Conservation (phyloP, 92 coral and sea anemone genomes). For the Scolanthus callimorphus region DNA sequence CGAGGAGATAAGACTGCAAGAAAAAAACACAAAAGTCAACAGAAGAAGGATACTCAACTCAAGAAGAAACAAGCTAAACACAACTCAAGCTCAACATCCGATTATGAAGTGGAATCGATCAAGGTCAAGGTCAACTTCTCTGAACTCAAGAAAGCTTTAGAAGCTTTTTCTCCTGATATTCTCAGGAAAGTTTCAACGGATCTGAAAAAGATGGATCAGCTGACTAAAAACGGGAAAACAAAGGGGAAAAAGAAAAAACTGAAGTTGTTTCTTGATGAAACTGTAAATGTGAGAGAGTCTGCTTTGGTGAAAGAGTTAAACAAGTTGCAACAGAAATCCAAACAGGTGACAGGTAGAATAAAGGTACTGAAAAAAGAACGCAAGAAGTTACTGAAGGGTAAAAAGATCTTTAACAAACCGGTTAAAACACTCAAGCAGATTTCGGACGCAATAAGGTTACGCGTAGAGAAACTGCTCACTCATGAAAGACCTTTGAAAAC, state of each 20-base stretch:
- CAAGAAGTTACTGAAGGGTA: background rate
- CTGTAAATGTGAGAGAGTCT: background rate
- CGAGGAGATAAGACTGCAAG: no score
- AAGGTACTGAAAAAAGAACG: background rate
- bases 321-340: background rate
- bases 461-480: no score
- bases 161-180: constrained; percentile 26
- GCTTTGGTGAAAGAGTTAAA: background rate
- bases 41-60: no score
- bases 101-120: constrained; percentile 28
- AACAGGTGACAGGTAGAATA: background rate
- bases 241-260: background rate
- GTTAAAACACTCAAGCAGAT: background rate
- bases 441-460: background rate
- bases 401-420: background rate
- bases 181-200: constrained; percentile 16
- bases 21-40: no score
- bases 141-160: constrained; percentile 25
- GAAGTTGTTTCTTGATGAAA: constrained; percentile 1
- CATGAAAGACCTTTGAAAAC: no score
- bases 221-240: background rate
- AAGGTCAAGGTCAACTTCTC: constrained; percentile 35
- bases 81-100: background rate
- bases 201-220: constrained; percentile 12
- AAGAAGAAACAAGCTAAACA: background rate